phyloP scores from a whole-genome alignment of 35 echinoderm and acorn worm genomes.

The Chiridota heheva region DNA sequence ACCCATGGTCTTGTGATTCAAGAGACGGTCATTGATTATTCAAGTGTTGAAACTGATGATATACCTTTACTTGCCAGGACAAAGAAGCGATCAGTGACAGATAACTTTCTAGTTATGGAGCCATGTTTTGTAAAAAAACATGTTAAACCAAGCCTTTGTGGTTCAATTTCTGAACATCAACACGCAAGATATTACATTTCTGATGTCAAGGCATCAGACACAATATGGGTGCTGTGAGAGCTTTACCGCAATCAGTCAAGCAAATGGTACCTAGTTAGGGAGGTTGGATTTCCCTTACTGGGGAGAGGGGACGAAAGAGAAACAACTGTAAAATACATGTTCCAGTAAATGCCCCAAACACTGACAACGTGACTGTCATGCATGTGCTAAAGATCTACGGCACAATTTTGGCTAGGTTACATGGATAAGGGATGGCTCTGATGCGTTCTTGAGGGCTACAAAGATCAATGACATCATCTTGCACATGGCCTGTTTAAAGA shows the following conservation, averaged over 20 bases:
- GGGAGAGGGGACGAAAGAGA: background rate
- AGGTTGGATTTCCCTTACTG: slow-evolving; percentile 35
- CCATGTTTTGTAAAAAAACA: slow-evolving; percentile 59
- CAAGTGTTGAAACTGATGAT: slow-evolving; percentile 10
- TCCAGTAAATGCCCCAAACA: slow-evolving; percentile 55
- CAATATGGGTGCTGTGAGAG: slow-evolving; percentile 39
- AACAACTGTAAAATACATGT: slow-evolving; percentile 26
- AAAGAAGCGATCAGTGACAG: slow-evolving; percentile 44
- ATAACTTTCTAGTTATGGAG: slow-evolving; percentile 47
- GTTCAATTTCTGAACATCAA: slow-evolving; percentile 2
- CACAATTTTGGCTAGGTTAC: no score
- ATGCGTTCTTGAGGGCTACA: no score
- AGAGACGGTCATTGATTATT: slow-evolving; percentile 4
- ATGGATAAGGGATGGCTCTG: no score
- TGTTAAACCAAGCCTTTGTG: slow-evolving; percentile 44
- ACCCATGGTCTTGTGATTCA: slow-evolving; percentile 54
- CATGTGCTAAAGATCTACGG: no score
- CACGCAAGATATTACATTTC: slow-evolving; percentile 6
- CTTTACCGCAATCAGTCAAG: background rate
- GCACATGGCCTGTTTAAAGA: no score
- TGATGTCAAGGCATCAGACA: slow-evolving; percentile 50
- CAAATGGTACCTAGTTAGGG: background rate
- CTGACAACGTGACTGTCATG: slow-evolving; percentile 56
- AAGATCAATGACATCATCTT: no score
- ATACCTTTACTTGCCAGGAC: slow-evolving; percentile 7